Evolutionary conservation across 2,797 vertebrate genomes (phyloP).

Genomic region (Carapus acus): DNA sequence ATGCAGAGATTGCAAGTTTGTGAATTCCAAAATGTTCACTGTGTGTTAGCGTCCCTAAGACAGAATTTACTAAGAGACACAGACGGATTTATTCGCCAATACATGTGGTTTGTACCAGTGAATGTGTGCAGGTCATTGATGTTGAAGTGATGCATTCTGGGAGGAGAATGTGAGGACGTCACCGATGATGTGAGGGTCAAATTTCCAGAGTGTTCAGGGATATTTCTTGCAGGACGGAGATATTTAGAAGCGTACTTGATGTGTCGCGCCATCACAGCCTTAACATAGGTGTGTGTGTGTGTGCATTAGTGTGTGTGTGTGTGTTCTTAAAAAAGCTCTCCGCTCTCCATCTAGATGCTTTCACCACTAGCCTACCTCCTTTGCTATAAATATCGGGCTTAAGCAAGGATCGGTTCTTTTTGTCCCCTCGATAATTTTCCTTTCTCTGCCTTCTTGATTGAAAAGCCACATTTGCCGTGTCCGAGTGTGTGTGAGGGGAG

Average conservation of each 20-base stretch:
- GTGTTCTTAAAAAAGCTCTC: slow-evolving; percentile 32
- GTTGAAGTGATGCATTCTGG: slow-evolving; percentile 27
- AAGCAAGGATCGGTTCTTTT: slow-evolving; percentile 8
- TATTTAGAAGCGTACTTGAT: slow-evolving; percentile 27
- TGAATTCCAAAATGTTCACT: neutral
- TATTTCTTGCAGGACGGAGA: slow-evolving; percentile 36
- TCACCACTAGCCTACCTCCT: slow-evolving; percentile 77
- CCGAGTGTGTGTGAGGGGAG: neutral
- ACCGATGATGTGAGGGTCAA: slow-evolving; percentile 24
- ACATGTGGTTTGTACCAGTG: slow-evolving; percentile 3
- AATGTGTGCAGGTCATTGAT: slow-evolving; percentile 11
- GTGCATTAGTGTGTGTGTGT: slow-evolving; percentile 15
- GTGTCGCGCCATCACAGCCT: slow-evolving; percentile 41
- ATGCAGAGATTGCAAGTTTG: neutral
- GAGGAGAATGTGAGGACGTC: slow-evolving; percentile 10
- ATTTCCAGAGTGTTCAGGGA: slow-evolving; percentile 44
- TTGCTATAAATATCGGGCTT: slow-evolving; percentile 54
- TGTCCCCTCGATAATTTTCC: slow-evolving; percentile 9
- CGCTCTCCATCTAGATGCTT: slow-evolving; percentile 39
- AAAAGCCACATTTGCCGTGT: slow-evolving; percentile 24
- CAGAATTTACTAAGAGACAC: neutral
- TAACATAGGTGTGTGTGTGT: slow-evolving; percentile 34
- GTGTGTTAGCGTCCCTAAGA: neutral
- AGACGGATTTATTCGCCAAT: slow-evolving; percentile 3
- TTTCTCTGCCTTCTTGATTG: slow-evolving; percentile 18